phyloP scores from a whole-genome alignment of 2,113 vertebrate genomes.

The Grantiella picta region DNA sequence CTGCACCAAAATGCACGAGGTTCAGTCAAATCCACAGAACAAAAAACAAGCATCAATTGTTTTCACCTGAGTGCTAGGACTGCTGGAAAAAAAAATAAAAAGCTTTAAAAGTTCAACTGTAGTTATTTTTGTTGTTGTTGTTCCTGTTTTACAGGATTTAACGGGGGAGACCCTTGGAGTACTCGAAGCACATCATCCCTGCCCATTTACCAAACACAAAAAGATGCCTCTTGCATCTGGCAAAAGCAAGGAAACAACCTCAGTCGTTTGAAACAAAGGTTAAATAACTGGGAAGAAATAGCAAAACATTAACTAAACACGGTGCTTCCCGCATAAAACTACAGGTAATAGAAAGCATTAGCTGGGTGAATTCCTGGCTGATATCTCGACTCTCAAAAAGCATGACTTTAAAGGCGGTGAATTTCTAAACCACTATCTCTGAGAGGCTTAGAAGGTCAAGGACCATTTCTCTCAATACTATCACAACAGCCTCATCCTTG shows the following conservation, averaged over 20 bases:
- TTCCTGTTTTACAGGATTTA: not conserved
- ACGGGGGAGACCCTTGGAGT: not conserved
- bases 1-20: not conserved
- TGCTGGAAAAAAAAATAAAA: not conserved
- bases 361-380: not conserved
- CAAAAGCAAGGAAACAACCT: not conserved
- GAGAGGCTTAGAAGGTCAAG: not conserved
- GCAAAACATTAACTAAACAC: not conserved
- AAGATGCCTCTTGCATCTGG: not conserved
- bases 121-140: not conserved
- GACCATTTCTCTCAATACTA: not conserved
- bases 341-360: not conserved
- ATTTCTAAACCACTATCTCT: not conserved
- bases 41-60: not conserved
- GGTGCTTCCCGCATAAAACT: not conserved
- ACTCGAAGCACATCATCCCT: not conserved
- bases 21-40: not conserved
- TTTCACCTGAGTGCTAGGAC: not conserved
- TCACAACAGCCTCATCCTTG: not conserved
- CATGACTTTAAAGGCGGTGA: not conserved
- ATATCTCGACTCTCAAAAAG: not conserved
- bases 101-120: not conserved
- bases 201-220: not conserved
- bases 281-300: not conserved
- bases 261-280: not conserved